A percentile compares a stretch with the other conserved stretches of the same genome.
Conservation (phyloP, 2,113 vertebrate genomes). For the Vulpes lagopus region DNA sequence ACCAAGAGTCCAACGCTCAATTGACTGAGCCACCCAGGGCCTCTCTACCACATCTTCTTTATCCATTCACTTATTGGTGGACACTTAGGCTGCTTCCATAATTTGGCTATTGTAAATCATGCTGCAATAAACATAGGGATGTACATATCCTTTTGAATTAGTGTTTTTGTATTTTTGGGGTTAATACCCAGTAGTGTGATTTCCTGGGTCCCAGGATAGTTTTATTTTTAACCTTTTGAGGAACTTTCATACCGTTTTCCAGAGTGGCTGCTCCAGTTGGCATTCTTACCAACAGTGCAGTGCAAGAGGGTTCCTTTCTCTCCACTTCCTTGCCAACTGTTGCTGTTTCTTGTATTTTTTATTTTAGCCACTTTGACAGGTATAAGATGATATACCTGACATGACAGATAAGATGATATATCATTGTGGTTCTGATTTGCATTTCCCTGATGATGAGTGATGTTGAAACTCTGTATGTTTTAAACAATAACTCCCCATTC, state of each 20-base stretch:
- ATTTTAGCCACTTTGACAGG: neutral
- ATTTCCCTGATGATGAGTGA: neutral
- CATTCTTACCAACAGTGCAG: neutral
- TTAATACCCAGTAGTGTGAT: neutral
- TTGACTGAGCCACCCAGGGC: neutral
- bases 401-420: neutral
- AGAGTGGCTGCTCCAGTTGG: neutral
- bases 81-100: neutral
- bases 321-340: neutral
- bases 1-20: neutral
- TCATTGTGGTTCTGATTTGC: neutral
- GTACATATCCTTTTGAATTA: neutral
- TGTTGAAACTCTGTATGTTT: neutral
- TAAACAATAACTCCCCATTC: neutral
- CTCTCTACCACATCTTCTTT: neutral
- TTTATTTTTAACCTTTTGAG: neutral
- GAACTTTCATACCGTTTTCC: neutral
- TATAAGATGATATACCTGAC: neutral
- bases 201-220: neutral
- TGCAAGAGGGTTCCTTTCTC: neutral
- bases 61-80: neutral
- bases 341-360: neutral
- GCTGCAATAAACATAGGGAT: neutral
- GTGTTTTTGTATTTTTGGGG: neutral
- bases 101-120: neutral